Percentiles rank a stretch among this genome's conserved stretches.
phyloP scores from a whole-genome alignment of 2,888 invertebrate species.

The Oscheius sp. region DNA sequence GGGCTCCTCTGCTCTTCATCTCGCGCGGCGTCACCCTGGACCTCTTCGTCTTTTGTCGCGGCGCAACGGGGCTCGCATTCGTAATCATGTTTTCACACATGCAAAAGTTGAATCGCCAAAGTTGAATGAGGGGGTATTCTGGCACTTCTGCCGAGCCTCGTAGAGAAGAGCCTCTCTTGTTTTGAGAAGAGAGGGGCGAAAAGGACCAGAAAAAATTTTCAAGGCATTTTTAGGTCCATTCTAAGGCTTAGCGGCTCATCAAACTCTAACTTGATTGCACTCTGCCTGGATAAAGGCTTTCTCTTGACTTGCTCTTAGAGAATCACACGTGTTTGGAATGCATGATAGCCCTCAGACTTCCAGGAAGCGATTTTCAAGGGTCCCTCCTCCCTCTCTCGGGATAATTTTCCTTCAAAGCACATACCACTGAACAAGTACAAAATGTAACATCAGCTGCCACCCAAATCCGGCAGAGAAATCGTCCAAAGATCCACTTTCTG shows the following conservation, averaged over 20 bases:
- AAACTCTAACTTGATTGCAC: too few relatives aligned
- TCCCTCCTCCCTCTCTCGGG: too few relatives aligned
- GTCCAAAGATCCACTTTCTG: conserved; percentile 73
- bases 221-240: background rate
- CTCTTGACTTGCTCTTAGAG: too few relatives aligned
- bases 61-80: conserved; percentile 31
- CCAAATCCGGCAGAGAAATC: conserved; percentile 75
- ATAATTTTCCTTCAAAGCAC: too few relatives aligned
- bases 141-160: background rate
- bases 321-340: too few relatives aligned
- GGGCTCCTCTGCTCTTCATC: conserved; percentile 1
- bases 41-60: conserved; percentile 23
- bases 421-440: conserved; percentile 75
- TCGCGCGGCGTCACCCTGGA: conserved; percentile 9
- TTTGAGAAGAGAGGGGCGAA: too few relatives aligned
- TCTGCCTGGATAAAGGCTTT: too few relatives aligned
- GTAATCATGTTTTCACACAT: conserved; percentile 31
- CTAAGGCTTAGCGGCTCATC: background rate
- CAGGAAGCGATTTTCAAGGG: too few relatives aligned
- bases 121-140: conserved; percentile 17
- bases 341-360: too few relatives aligned
- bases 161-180: too few relatives aligned
- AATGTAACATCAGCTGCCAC: conserved; percentile 76
- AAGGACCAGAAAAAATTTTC: too few relatives aligned
- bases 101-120: conserved; percentile 27